Conservation (phyloP, 1,140 invertebrate species). For the Platorchestia sp. region DNA sequence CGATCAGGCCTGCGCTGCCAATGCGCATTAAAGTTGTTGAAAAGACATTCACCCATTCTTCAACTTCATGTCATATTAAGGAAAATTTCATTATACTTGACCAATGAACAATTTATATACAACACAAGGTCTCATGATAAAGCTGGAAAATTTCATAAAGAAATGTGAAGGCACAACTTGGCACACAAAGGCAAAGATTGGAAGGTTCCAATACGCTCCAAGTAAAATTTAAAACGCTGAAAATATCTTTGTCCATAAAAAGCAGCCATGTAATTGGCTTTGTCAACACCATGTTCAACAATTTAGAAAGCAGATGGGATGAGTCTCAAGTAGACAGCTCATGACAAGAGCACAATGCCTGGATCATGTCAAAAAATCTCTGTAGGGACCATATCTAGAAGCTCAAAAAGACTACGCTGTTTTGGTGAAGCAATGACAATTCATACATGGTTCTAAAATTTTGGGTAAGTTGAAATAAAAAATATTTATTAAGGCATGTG, state of each 20-base stretch:
- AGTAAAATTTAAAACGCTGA: not conserved
- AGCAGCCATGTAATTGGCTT: not conserved
- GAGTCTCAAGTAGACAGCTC: slow-evolving; percentile 35
- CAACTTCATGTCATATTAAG: not conserved
- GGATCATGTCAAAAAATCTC: not conserved
- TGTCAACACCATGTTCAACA: slow-evolving; percentile 12
- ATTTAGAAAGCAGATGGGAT: not conserved
- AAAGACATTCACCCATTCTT: not conserved
- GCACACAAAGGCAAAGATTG: not conserved
- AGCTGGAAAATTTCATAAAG: not conserved
- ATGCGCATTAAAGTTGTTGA: not conserved
- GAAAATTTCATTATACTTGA: not conserved
- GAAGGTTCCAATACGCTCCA: not conserved
- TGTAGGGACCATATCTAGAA: not conserved
- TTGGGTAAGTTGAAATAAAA: not conserved
- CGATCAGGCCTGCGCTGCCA: slow-evolving; percentile 7
- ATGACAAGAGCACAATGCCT: slow-evolving; percentile 35
- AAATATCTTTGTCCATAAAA: not conserved
- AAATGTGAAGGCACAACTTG: not conserved
- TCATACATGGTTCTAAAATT: not conserved
- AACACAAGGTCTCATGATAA: not conserved
- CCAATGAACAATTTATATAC: not conserved
- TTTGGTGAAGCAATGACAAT: not conserved
- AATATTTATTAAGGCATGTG: not conserved
- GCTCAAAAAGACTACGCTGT: not conserved